A percentile compares a stretch with the other conserved stretches of the same genome.
Evolutionary conservation across 2,113 vertebrate species (phyloP).

Genomic region (Manacus vitellinus): DNA sequence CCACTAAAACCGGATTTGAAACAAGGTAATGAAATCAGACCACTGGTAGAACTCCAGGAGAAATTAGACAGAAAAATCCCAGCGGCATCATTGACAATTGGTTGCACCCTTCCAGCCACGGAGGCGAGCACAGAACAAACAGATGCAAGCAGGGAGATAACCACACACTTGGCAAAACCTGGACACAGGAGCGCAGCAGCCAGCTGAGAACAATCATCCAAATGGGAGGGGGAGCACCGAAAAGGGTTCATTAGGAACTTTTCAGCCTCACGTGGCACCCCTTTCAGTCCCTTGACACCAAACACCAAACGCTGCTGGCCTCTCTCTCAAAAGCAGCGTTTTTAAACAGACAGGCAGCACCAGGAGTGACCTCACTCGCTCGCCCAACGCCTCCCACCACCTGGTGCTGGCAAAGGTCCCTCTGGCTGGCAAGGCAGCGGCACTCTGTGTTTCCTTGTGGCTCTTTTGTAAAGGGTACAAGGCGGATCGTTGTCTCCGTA

Average conservation of each 20-base stretch:
- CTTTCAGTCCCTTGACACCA: conserved; percentile 48
- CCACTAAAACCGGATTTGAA: neutral
- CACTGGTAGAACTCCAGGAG: neutral
- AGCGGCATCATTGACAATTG: neutral
- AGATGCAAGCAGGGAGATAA: neutral
- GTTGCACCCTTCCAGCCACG: neutral
- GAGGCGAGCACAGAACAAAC: neutral
- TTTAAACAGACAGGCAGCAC: neutral
- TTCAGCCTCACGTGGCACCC: conserved; percentile 11
- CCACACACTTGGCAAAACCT: conserved; percentile 11
- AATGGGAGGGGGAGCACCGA: conserved; percentile 1
- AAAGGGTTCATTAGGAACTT: conserved; percentile 28
- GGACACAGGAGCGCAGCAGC: neutral
- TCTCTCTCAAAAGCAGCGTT: conserved; percentile 25
- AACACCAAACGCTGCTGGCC: neutral
- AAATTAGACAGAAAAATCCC: neutral
- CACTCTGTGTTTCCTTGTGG: conserved; percentile 50
- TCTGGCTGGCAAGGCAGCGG: conserved; percentile 18
- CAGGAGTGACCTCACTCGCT: neutral
- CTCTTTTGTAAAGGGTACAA: conserved; percentile 48
- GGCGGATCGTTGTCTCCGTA: conserved; percentile 1
- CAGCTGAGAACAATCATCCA: conserved; percentile 8
- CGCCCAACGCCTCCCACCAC: conserved; percentile 45
- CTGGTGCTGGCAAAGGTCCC: conserved; percentile 40
- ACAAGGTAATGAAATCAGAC: neutral